Evolutionary conservation across 2,797 vertebrate species (phyloP).

Genomic region (Leucoraja ocellata): DNA sequence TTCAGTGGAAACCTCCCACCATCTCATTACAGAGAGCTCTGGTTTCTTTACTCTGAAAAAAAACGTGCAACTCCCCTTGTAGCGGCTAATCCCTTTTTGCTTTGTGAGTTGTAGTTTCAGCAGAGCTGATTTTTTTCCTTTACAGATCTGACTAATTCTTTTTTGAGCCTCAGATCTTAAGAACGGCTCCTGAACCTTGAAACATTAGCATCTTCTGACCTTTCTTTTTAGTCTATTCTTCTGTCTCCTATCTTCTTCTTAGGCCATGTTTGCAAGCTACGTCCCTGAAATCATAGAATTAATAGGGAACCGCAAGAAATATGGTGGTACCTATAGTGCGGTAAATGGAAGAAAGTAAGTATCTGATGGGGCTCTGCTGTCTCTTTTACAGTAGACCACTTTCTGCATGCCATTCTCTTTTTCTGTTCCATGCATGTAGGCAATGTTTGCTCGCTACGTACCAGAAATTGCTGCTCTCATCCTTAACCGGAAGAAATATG

Average conservation of each 20-base stretch:
- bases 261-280: constrained; percentile 99
- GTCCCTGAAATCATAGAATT: constrained; percentile 99
- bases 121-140: constrained; percentile 42
- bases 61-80: neutral
- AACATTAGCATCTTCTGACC: constrained; percentile 59
- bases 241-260: constrained; percentile 98
- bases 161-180: constrained; percentile 62
- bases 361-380: constrained; percentile 84
- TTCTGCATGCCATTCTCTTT: constrained; percentile 96
- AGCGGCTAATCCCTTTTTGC: constrained; percentile 40
- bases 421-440: constrained; percentile 96
- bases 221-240: constrained; percentile 95
- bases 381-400: constrained; percentile 80
- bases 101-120: constrained; percentile 40
- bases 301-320: constrained; percentile 99
- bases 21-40: neutral
- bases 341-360: constrained; percentile 99
- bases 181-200: constrained; percentile 51
- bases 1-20: neutral
- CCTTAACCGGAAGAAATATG: constrained; percentile 99
- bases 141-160: constrained; percentile 50
- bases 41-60: neutral
- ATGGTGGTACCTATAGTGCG: constrained; percentile 99
- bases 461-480: constrained; percentile 99
- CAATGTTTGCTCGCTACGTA: constrained; percentile 99